Evolutionary conservation across 2,888 invertebrate genomes (phyloP).

Genomic region (Latheticus oryzae): DNA sequence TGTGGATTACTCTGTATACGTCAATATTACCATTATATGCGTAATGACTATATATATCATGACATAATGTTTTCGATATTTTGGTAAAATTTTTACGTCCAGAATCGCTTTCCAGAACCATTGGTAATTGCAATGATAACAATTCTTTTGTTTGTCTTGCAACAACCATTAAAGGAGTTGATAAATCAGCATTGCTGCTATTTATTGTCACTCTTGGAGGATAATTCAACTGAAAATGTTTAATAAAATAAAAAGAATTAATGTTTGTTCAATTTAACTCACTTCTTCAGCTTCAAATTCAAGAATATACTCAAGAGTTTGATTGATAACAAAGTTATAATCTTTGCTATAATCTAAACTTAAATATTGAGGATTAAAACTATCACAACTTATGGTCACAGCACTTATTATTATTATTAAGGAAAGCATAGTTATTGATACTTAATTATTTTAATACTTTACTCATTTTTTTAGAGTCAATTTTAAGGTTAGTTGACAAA

Average conservation of each 20-base stretch:
- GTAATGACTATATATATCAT: constrained; percentile 62
- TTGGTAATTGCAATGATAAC: constrained; percentile 84
- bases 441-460: too few relatives aligned
- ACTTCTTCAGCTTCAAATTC: constrained; percentile 31
- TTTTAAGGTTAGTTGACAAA: too few relatives aligned
- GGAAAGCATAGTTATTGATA: constrained; percentile 12
- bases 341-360: constrained; percentile 22
- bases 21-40: constrained; percentile 12
- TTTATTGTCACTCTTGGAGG: constrained; percentile 46
- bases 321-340: constrained; percentile 26
- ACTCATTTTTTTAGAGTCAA: too few relatives aligned
- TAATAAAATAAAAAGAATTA: background rate
- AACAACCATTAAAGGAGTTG: constrained; percentile 78
- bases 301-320: constrained; percentile 33
- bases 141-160: constrained; percentile 80
- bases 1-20: too few relatives aligned
- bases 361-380: constrained; percentile 27
- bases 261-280: background rate
- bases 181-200: constrained; percentile 62
- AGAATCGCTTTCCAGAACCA: constrained; percentile 68
- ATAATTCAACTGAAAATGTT: constrained; percentile 28
- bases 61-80: constrained; percentile 73
- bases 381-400: constrained; percentile 25
- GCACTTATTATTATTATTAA: constrained; percentile 18
- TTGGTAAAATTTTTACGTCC: constrained; percentile 67